Percentiles rank a stretch among this genome's conserved stretches.
Conservation (phyloP, 2,113 vertebrate genomes). For the Atherinomorus stipes region DNA sequence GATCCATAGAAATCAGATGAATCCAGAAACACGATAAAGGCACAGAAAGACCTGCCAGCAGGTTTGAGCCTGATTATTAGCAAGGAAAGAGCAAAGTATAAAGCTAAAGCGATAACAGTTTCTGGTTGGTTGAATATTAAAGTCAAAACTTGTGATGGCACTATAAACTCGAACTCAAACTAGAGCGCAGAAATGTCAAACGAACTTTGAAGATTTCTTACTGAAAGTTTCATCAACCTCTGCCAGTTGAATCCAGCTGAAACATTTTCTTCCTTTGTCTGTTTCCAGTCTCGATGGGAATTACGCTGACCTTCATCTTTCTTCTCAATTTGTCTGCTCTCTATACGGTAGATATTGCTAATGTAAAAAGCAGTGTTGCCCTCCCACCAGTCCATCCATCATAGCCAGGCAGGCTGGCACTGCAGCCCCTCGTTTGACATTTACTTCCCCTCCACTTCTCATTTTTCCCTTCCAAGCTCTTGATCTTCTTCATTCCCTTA, state of each 20-base stretch:
- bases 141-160: no score
- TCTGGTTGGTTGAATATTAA: no score
- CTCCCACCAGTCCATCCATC: slow-evolving; percentile 68
- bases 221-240: not conserved
- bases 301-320: slow-evolving; percentile 4
- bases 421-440: slow-evolving; percentile 61
- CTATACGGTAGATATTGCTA: slow-evolving; percentile 38
- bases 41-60: no score
- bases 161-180: not conserved
- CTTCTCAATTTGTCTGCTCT: slow-evolving; percentile 21
- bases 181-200: not conserved
- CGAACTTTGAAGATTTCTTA: not conserved
- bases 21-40: no score
- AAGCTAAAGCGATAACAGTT: no score
- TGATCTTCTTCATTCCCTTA: slow-evolving; percentile 16
- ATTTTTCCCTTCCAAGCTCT: slow-evolving; percentile 36
- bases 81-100: no score
- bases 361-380: slow-evolving; percentile 44
- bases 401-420: slow-evolving; percentile 35
- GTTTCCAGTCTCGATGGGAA: not conserved
- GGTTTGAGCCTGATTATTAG: no score
- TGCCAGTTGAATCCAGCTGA: not conserved
- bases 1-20: no score
- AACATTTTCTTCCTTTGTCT: not conserved
- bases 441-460: slow-evolving; percentile 51